phyloP scores from a whole-genome alignment of 1,140 invertebrate genomes.

The Sitophilus oryzae region DNA sequence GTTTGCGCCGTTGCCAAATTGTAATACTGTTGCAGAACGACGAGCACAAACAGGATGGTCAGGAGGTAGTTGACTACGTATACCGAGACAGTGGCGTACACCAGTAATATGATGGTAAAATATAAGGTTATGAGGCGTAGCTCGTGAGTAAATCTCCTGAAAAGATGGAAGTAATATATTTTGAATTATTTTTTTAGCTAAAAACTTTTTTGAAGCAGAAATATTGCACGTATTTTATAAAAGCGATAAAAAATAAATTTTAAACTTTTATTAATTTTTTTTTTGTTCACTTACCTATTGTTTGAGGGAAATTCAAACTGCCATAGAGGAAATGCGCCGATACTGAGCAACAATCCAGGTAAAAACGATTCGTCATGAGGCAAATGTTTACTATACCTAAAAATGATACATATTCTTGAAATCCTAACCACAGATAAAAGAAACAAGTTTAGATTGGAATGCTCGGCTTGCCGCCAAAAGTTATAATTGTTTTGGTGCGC shows the following conservation, averaged over 20 bases:
- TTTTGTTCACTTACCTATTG: slow-evolving; percentile 38
- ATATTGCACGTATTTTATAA: neutral
- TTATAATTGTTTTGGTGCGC: no score
- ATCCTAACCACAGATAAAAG: no score
- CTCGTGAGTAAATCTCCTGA: slow-evolving; percentile 48
- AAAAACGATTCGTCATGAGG: slow-evolving; percentile 49
- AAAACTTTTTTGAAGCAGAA: neutral
- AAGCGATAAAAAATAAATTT: neutral
- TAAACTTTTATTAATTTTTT: neutral
- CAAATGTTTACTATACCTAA: slow-evolving; percentile 48
- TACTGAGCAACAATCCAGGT: slow-evolving; percentile 46
- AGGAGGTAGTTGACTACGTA: slow-evolving; percentile 53
- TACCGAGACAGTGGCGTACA: slow-evolving; percentile 51
- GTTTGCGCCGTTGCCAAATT: slow-evolving; percentile 21
- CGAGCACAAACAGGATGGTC: slow-evolving; percentile 47
- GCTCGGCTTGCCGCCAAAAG: no score
- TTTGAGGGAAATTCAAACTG: slow-evolving; percentile 48
- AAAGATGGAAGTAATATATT: slow-evolving; percentile 8
- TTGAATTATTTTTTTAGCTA: neutral
- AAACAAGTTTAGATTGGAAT: no score
- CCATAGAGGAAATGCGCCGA: slow-evolving; percentile 48
- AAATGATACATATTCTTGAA: no score
- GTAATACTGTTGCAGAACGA: slow-evolving; percentile 51
- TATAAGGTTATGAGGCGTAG: slow-evolving; percentile 48
- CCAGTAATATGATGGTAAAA: slow-evolving; percentile 47